phyloP scores from a whole-genome alignment of 2,797 vertebrate genomes.

The Sebastes steindachneri region DNA sequence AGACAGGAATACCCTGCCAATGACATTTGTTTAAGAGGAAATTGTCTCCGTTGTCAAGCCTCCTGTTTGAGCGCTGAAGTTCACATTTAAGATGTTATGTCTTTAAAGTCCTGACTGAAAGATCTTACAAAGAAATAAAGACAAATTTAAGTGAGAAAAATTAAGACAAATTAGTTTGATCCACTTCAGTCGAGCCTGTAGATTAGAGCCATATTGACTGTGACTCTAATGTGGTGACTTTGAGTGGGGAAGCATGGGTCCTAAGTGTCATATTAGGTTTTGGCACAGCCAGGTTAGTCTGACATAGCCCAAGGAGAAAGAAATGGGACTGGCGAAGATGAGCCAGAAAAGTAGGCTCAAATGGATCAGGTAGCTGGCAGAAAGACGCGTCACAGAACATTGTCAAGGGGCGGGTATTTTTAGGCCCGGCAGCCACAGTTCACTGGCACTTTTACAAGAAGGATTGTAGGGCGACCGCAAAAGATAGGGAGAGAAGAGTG shows the following conservation, averaged over 20 bases:
- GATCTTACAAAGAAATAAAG: constrained; percentile 3
- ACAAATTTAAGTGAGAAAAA: constrained; percentile 13
- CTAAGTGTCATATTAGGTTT: constrained; percentile 68
- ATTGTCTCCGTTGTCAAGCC: constrained; percentile 53
- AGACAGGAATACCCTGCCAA: constrained; percentile 72
- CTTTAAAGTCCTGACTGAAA: not conserved
- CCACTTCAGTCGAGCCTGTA: constrained; percentile 21
- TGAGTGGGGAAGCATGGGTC: constrained; percentile 41
- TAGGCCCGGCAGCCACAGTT: constrained; percentile 74
- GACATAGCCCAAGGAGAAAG: constrained; percentile 76
- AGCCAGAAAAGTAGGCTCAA: constrained; percentile 69
- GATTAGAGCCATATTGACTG: constrained; percentile 54
- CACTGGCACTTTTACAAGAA: constrained; percentile 76
- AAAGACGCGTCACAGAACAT: constrained; percentile 69
- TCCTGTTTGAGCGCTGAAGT: constrained; percentile 6
- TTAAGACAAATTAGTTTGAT: constrained; percentile 15
- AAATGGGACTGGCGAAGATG: constrained; percentile 64
- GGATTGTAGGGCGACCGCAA: constrained; percentile 74
- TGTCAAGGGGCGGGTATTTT: constrained; percentile 81
- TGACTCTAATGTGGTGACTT: constrained; percentile 54
- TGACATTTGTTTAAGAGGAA: constrained; percentile 74
- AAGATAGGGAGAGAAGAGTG: constrained; percentile 41
- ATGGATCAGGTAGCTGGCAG: constrained; percentile 78
- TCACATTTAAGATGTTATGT: constrained; percentile 26
- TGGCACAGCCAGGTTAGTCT: constrained; percentile 68